These are phyloP conservation scores for Drosophila nebulosa DNA, from an alignment of 1,140 invertebrate species.

Conservation along the genomic window DNA sequence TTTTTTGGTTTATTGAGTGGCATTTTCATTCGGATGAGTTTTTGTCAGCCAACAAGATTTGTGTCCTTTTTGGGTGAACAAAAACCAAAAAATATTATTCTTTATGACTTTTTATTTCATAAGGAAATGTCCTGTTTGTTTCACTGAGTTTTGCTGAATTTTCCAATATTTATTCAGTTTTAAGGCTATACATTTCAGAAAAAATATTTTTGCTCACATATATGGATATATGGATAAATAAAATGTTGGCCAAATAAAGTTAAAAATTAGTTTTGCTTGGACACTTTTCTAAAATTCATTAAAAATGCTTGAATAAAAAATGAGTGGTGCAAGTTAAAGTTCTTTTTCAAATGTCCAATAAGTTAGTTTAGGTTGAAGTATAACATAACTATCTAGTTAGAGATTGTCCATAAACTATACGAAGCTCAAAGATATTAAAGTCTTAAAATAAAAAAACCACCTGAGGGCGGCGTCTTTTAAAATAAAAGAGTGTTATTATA, in stretches of 20 bases:
- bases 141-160: background rate
- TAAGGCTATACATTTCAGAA: background rate
- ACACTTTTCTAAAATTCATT: background rate
- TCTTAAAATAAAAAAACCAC: too few species aligned
- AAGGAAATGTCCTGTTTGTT: background rate
- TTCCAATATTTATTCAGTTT: background rate
- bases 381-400: too few species aligned
- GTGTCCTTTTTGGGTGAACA: conserved; percentile 6
- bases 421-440: too few species aligned
- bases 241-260: background rate
- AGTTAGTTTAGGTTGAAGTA: too few species aligned
- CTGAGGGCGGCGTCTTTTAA: too few species aligned
- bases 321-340: too few species aligned
- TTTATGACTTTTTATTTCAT: conserved; percentile 7
- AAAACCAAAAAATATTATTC: conserved; percentile 17
- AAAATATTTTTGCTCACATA: background rate
- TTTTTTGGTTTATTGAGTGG: conserved; percentile 51
- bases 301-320: too few species aligned
- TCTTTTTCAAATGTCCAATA: too few species aligned
- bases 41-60: conserved; percentile 14
- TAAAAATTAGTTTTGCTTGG: background rate
- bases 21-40: conserved; percentile 41
- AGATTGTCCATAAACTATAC: too few species aligned
- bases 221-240: background rate
- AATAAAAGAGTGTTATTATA: too few species aligned